phyloP scores from a whole-genome alignment of 92 coral and sea anemone species.

The Diadumene lineata region DNA sequence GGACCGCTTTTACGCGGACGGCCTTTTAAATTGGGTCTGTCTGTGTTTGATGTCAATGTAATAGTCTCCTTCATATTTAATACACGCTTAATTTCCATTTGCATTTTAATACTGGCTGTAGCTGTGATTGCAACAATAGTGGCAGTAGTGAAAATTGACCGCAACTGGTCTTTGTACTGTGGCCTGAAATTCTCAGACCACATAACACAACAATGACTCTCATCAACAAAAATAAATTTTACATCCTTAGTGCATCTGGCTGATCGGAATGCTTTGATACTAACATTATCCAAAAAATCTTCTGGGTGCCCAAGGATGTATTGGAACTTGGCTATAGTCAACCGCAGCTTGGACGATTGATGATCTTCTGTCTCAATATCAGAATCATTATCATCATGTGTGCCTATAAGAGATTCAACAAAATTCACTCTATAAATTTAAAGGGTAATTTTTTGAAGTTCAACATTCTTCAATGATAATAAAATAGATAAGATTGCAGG shows the following conservation, averaged over 20 bases:
- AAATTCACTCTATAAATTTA: no score
- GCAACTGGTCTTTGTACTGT: background rate
- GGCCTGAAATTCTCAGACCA: constrained; percentile 9
- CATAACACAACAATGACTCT: background rate
- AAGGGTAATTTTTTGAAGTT: no score
- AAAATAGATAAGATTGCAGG: no score
- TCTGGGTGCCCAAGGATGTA: background rate
- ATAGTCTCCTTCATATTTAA: background rate
- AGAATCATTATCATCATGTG: background rate
- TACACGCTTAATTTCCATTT: background rate
- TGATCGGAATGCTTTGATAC: background rate
- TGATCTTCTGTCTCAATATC: background rate
- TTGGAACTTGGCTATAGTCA: background rate
- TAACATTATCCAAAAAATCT: background rate
- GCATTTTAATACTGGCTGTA: background rate
- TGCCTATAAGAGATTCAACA: no score
- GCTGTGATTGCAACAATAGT: background rate
- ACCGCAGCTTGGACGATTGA: background rate
- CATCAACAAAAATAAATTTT: constrained; percentile 1
- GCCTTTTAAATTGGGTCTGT: background rate
- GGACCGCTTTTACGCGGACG: no score
- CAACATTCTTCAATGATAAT: no score
- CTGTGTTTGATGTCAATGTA: background rate
- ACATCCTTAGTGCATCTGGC: background rate
- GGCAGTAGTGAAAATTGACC: background rate